These are phyloP conservation scores for Misgurnus anguillicaudatus DNA, from an alignment of 2,113 vertebrate species.

Conservation along the genomic window DNA sequence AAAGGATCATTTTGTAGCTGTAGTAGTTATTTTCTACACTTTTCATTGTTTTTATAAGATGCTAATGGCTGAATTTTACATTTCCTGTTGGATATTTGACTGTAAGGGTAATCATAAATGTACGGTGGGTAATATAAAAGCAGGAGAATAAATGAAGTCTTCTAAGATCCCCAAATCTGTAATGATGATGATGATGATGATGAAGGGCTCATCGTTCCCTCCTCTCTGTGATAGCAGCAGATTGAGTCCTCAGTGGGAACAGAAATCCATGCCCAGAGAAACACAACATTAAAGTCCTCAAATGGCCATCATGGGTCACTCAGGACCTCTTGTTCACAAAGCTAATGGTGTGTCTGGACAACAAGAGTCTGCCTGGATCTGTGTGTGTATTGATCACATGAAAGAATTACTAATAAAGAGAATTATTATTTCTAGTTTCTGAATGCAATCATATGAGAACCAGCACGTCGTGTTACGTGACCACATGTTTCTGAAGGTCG, in stretches of 20 bases:
- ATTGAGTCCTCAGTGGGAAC: neutral
- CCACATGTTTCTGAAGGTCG: neutral
- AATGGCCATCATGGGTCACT: neutral
- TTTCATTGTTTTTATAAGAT: no score
- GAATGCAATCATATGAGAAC: neutral
- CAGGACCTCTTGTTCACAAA: neutral
- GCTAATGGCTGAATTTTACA: no score
- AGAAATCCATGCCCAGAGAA: neutral
- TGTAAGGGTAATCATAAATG: no score
- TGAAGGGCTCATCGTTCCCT: neutral
- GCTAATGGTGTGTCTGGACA: neutral
- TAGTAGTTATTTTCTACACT: no score
- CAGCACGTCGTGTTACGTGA: neutral
- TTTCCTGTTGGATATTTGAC: no score
- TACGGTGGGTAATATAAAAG: no score
- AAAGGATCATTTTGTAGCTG: no score
- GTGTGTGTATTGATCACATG: neutral
- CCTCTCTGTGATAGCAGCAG: neutral
- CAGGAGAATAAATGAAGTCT: no score
- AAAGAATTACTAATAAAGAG: neutral
- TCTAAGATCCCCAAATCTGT: no score
- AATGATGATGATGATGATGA: neutral
- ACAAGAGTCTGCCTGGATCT: neutral
- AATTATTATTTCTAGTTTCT: neutral
- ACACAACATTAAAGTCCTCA: no score